phyloP scores from a whole-genome alignment of 2,888 invertebrate genomes.

The Tinea semifulvella region DNA sequence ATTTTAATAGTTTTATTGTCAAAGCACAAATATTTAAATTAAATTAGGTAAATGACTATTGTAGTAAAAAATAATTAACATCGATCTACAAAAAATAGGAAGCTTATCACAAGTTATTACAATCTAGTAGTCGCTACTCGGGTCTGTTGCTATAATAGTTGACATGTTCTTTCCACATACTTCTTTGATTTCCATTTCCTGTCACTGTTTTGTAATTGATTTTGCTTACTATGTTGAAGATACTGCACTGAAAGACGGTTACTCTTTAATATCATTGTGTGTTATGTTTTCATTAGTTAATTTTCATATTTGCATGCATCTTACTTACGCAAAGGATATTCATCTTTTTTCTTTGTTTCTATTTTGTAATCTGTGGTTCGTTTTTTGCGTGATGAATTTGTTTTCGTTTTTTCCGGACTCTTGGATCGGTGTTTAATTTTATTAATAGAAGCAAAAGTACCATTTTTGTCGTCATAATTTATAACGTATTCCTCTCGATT shows the following conservation, averaged over 20 bases:
- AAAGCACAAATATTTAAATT: not conserved
- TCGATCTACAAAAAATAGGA: not conserved
- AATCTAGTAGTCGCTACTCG: not conserved
- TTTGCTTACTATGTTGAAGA: constrained; percentile 39
- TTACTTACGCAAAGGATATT: constrained; percentile 58
- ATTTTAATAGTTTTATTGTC: not conserved
- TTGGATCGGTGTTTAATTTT: constrained; percentile 40
- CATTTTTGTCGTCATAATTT: constrained; percentile 58
- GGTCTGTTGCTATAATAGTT: constrained; percentile 41
- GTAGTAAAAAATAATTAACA: constrained; percentile 5
- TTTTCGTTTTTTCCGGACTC: constrained; percentile 25
- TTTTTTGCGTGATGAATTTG: constrained; percentile 31
- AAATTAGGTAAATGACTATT: not conserved
- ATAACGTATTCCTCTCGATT: constrained; percentile 48
- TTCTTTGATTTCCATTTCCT: constrained; percentile 43
- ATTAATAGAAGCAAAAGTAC: constrained; percentile 53
- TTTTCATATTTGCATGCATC: constrained; percentile 31
- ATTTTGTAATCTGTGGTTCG: constrained; percentile 33
- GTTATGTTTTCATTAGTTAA: constrained; percentile 24
- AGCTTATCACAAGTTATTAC: not conserved
- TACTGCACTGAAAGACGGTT: constrained; percentile 59
- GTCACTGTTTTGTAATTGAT: constrained; percentile 34
- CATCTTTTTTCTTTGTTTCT: constrained; percentile 39
- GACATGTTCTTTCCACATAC: constrained; percentile 49
- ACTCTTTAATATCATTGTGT: constrained; percentile 33